Conservation (phyloP, 2,888 invertebrate species). For the Sesia bembeciformis region DNA sequence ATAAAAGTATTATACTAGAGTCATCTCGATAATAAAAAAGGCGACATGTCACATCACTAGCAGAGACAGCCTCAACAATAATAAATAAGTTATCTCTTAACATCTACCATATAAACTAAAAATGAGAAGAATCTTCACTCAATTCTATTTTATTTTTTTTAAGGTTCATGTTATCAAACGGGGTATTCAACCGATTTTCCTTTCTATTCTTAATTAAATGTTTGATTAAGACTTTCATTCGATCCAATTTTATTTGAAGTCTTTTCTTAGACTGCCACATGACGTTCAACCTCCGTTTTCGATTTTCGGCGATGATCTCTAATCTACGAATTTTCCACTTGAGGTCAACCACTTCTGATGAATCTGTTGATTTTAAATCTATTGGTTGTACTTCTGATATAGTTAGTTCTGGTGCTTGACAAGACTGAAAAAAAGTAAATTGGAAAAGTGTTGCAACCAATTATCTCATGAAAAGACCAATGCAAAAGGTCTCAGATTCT, state of each 20-base stretch:
- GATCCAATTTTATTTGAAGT: constrained; percentile 34
- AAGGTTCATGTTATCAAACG: no score
- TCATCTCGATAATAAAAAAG: no score
- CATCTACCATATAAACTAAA: no score
- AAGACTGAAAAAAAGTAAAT: constrained; percentile 27
- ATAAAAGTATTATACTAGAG: no score
- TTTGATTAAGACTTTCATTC: constrained; percentile 36
- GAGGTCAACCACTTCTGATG: constrained; percentile 40
- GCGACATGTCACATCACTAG: no score
- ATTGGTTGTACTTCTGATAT: constrained; percentile 28
- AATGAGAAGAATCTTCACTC: constrained; percentile 2
- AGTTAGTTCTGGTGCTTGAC: constrained; percentile 39
- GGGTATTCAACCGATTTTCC: not conserved
- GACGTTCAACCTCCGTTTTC: constrained; percentile 35
- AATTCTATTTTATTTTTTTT: not conserved
- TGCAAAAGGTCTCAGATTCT: no score
- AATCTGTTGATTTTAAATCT: constrained; percentile 33
- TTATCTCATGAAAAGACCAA: no score
- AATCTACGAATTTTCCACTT: constrained; percentile 44
- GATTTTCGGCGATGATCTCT: constrained; percentile 39
- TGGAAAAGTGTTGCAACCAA: no score
- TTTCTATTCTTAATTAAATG: constrained; percentile 39
- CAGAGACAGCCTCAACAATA: no score
- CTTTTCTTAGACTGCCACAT: constrained; percentile 42
- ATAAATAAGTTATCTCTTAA: no score